Evolutionary conservation across 2,113 vertebrate genomes (phyloP), one percentile per base, ranked within the genome.

Genomic region (Nesogale talazaci): DNA sequence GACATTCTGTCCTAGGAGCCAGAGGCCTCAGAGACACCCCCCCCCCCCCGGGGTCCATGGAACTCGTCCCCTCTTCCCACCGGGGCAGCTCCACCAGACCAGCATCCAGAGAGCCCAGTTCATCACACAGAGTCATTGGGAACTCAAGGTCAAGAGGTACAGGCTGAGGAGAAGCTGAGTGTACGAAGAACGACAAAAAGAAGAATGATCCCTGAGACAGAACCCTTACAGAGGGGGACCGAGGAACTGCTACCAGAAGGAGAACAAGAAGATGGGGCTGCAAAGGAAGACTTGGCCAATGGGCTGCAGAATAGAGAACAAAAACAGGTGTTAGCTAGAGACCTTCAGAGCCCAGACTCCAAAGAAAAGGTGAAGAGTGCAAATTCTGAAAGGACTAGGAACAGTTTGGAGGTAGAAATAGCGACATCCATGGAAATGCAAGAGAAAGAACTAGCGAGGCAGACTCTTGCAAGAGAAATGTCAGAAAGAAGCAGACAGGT

Each of bases 1-100:
- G 90, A 93, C 95, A 10, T 97, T 96, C 74, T 96, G 88, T 94
- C 67, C 61, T 0, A 85, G 46, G 94, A 93, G 38, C 83, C 65
- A 61, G 93, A 95, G 59, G 42, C 59, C 59, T 91, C 94, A 22
- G 83, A 90, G 34, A 84, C n/a, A n/a, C n/a, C n/a, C n/a, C n/a
- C n/a, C 88, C 34, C 34, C 63, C 25, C 36, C 36, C 42, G 91
- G 89, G 59, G 67, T 59, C 57, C 31, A 2, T 38, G 90, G 76
- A 42, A 63, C 72, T 70, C 80, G 34, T 40, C 59, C 38, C 42
- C 65, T 34, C 42, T 88, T 63, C 86, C 42, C 61, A 69, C 46
- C 34, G 70, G 74, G 40, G 63, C 27, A 61, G 7, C 57, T 65
- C 56, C 56, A 29, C 83, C 0, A 79, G 61, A 94, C 52, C n/a